A percentile compares a stretch with the other conserved stretches of the same genome.
Conservation (phyloP, 2,797 vertebrate genomes). For the Lacerta viridis region DNA sequence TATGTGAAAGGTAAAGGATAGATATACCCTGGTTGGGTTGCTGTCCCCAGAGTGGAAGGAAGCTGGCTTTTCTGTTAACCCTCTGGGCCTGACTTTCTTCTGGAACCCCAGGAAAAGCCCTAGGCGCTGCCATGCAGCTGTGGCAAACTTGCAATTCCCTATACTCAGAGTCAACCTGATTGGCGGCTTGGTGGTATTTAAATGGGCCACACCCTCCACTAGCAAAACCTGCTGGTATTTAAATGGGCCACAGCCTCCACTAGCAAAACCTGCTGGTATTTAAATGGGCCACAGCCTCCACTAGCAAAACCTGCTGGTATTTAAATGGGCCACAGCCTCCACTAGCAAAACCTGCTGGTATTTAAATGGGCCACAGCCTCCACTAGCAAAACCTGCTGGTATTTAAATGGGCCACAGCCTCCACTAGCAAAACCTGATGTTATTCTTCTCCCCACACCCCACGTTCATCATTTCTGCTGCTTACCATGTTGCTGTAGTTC, state of each 20-base stretch:
- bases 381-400: no score
- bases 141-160: neutral
- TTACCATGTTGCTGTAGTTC: neutral
- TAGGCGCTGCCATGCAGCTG: neutral
- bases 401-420: neutral
- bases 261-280: no score
- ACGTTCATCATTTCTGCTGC: neutral
- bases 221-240: neutral
- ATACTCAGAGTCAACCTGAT: constrained; percentile 9
- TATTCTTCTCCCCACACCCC: neutral
- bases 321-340: neutral
- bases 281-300: no score
- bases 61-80: neutral
- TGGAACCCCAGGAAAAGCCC: neutral
- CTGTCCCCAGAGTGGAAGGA: neutral
- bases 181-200: constrained; percentile 12
- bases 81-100: neutral
- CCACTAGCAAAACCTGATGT: neutral
- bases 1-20: constrained; percentile 86
- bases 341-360: no score
- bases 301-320: neutral
- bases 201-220: neutral
- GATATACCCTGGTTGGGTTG: neutral
- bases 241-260: neutral
- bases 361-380: no score